A percentile compares a stretch with the other conserved stretches of the same genome.
These are phyloP conservation scores for Calliphora vicina DNA, from an alignment of 1,140 invertebrate species.

Conservation along the genomic window DNA sequence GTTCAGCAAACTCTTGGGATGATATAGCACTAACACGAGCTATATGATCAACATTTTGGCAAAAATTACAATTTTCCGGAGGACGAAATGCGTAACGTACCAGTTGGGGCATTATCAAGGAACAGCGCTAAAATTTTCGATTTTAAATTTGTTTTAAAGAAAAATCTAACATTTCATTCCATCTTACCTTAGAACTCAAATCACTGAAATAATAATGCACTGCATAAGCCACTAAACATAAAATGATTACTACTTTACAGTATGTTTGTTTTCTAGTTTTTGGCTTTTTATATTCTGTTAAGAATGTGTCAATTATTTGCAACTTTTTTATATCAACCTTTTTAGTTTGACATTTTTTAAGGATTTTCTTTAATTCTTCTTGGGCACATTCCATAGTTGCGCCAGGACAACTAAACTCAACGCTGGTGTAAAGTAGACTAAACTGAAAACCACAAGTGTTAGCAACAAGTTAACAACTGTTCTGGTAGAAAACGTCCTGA, in stretches of 20 bases:
- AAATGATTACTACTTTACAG: background rate
- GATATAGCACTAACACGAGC: conserved; percentile 72
- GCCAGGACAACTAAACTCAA: background rate
- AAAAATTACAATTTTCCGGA: conserved; percentile 79
- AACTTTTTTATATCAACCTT: conserved; percentile 11
- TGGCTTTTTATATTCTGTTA: background rate
- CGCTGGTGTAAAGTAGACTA: background rate
- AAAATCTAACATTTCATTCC: background rate
- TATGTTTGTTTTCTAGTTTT: background rate
- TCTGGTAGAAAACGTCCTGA: background rate
- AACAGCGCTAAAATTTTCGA: conserved; percentile 66
- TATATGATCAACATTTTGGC: conserved; percentile 70
- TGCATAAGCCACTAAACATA: background rate
- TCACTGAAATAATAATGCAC: conserved; percentile 45
- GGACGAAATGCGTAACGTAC: conserved; percentile 73
- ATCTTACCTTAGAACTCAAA: conserved; percentile 41
- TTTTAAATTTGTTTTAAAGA: background rate
- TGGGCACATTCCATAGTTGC: conserved; percentile 39
- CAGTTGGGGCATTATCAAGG: conserved; percentile 68
- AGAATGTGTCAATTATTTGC: conserved; percentile 17
- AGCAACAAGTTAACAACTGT: background rate
- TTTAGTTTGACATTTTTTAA: conserved; percentile 36
- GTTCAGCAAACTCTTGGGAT: conserved; percentile 72
- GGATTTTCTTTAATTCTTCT: conserved; percentile 42
- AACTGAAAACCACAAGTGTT: background rate